Percentiles rank a stretch among this genome's conserved stretches.
These are phyloP conservation scores for Elephas maximus DNA, from an alignment of 2,113 vertebrate species.

Conservation along the genomic window DNA sequence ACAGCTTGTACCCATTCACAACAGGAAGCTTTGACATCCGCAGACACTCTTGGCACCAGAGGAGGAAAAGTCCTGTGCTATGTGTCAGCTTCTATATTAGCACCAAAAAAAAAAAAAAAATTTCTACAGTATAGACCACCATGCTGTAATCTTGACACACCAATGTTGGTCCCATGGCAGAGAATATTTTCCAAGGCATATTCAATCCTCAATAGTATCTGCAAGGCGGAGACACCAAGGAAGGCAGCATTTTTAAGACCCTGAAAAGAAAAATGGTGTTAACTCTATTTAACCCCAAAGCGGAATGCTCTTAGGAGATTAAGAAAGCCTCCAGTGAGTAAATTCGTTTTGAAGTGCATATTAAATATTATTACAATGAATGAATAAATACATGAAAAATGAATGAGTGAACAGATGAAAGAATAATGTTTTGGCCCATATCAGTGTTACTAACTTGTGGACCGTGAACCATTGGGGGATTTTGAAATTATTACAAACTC, in stretches of 20 bases:
- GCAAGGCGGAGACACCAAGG: background rate
- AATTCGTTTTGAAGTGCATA: background rate
- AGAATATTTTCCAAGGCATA: background rate
- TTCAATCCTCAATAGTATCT: background rate
- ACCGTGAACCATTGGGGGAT: background rate
- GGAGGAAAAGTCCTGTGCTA: slow-evolving; percentile 26
- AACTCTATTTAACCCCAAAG: slow-evolving; percentile 5
- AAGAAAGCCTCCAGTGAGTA: background rate
- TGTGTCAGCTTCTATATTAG: slow-evolving; percentile 70
- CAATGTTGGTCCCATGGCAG: background rate
- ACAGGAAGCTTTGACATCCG: slow-evolving; percentile 75
- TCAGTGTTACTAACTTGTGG: background rate
- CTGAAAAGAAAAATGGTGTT: background rate
- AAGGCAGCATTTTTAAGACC: background rate
- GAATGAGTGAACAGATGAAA: background rate
- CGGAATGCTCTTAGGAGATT: background rate
- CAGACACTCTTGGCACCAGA: slow-evolving; percentile 10
- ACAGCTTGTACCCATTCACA: slow-evolving; percentile 75
- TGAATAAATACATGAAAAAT: background rate
- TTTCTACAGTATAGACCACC: slow-evolving; percentile 38
- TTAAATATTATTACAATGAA: background rate
- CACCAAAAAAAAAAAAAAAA: slow-evolving; percentile 15
- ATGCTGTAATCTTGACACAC: slow-evolving; percentile 12
- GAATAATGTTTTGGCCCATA: background rate
- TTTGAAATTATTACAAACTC: background rate